Evolutionary conservation across 2,797 vertebrate genomes (phyloP), one percentile per base, ranked within the genome.

Genomic region (Alfaro cultratus): DNA sequence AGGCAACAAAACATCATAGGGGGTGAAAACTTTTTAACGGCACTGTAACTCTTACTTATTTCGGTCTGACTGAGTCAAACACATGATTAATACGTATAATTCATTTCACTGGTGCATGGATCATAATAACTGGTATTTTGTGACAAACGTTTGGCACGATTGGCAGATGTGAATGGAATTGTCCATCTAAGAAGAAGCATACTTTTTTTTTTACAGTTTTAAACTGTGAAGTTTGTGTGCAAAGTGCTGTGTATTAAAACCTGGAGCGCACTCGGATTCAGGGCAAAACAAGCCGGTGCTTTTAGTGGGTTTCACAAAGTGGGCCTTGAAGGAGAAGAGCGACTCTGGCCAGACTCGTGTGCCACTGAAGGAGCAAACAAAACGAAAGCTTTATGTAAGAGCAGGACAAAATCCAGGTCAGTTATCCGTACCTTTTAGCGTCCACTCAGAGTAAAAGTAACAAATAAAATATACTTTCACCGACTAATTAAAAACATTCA

Each of bases 381-480:
- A n/a, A 34, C 46, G n/a, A 73, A 73, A 39, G 39, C 31, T 75
- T 76, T 41, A 46, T 26, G 68, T 74, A 78, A 67, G 13, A 81
- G 18, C 75, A 6, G 39, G 41, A 77, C 16, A 73, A 46, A 46
- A 21, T 68, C 43, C 26, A 43, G 29, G 23, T 76, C 68, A n/a
- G 39, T 49, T 5, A 36, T 77, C 73, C 83, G 1, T 78, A 39
- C 77, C 3, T 46, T 71, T 8, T 2, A 45, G 62, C 10, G 26
- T 31, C 1, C 43, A 68, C 46, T 13, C 34, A 47, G 53, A n/a
- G 1, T 29, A 43, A 29, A 57, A n/a, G 13, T 12, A 46, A 70
- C n/a, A 8, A 26, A 85, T 87, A 95, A 94, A 89, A 53, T 74
- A 68, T n/a, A 8, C 95, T 96, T 96, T 94, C 95, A 96, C 26